Evolutionary conservation across 37 sponge, comb jelly and placozoan genomes (phyloP).

Genomic region (Hexactinellida sp.): DNA sequence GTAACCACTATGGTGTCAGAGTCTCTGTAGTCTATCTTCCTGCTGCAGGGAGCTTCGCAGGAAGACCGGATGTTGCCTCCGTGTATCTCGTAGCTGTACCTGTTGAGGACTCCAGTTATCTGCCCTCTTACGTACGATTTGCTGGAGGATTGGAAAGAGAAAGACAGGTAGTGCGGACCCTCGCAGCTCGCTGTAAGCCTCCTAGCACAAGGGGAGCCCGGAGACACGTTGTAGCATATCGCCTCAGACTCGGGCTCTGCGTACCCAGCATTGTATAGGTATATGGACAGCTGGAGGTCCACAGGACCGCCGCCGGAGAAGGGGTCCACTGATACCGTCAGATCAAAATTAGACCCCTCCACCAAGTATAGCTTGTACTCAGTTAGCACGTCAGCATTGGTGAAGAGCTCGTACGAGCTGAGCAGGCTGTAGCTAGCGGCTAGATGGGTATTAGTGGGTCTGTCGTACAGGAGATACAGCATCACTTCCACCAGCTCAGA

Average conservation of each 20-base stretch:
- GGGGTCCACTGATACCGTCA: background rate
- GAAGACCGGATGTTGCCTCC: background rate
- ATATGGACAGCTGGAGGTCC: background rate
- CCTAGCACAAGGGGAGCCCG: background rate
- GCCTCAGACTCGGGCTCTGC: background rate
- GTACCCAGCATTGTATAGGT: background rate
- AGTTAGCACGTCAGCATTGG: background rate
- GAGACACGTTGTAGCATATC: background rate
- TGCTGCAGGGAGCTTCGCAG: background rate
- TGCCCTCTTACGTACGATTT: background rate
- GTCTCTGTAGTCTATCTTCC: background rate
- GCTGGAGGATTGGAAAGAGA: background rate
- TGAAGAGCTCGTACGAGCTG: background rate
- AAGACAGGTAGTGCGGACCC: background rate
- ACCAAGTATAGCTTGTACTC: background rate
- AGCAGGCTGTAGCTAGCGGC: background rate
- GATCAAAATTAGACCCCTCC: background rate
- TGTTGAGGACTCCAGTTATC: background rate
- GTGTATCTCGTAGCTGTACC: background rate
- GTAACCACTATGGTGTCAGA: background rate
- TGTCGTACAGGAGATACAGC: background rate
- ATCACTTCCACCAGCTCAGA: background rate
- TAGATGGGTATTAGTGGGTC: background rate
- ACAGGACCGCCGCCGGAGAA: background rate
- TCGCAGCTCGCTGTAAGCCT: background rate